phyloP scores from a whole-genome alignment of 2,888 invertebrate genomes.

The Parnassius mnemosyne region DNA sequence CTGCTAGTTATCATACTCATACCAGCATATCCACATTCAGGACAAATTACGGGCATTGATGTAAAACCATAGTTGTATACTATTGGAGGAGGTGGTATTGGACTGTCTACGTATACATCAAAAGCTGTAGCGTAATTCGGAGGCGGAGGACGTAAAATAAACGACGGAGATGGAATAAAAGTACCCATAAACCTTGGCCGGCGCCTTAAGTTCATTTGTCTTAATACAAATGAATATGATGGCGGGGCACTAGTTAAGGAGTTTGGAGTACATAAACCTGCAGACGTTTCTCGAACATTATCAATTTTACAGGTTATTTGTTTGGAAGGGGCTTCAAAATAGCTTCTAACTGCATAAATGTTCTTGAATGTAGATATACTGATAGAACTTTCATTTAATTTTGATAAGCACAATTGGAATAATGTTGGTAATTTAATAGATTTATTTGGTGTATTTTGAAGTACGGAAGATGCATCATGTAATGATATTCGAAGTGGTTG shows the following conservation, averaged over 20 bases:
- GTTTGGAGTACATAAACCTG: slow-evolving; percentile 57
- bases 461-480: slow-evolving; percentile 22
- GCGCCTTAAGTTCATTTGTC: slow-evolving; percentile 59
- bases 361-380: slow-evolving; percentile 24
- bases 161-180: slow-evolving; percentile 70
- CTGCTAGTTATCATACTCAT: slow-evolving; percentile 56
- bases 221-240: slow-evolving; percentile 68
- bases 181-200: slow-evolving; percentile 68
- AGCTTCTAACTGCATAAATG: neutral
- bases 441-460: slow-evolving; percentile 40
- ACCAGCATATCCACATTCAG: slow-evolving; percentile 65
- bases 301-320: slow-evolving; percentile 14
- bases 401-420: slow-evolving; percentile 58
- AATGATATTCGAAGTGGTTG: slow-evolving; percentile 31
- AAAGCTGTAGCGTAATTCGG: slow-evolving; percentile 70
- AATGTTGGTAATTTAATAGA: slow-evolving; percentile 50
- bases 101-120: slow-evolving; percentile 65
- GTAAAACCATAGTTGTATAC: slow-evolving; percentile 59
- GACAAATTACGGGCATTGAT: slow-evolving; percentile 60
- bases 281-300: slow-evolving; percentile 31
- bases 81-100: slow-evolving; percentile 52
- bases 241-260: slow-evolving; percentile 69
- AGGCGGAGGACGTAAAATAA: slow-evolving; percentile 65
- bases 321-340: slow-evolving; percentile 28
- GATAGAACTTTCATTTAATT: slow-evolving; percentile 52